phyloP scores from a whole-genome alignment of 30 jellyfish, hydroid and myxozoan species.

The Catostylus mosaicus region DNA sequence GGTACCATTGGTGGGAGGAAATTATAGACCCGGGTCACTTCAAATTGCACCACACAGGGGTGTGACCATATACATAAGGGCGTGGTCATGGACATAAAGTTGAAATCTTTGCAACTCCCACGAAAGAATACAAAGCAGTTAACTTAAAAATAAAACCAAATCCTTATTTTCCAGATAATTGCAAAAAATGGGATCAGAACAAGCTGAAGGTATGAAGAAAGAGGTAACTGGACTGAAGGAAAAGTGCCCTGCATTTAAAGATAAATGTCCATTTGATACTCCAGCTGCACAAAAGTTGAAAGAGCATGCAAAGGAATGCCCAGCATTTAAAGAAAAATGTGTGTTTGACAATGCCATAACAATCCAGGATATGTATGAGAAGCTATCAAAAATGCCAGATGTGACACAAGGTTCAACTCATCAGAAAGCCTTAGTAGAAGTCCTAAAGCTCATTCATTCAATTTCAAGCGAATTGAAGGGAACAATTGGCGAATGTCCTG shows the following conservation, averaged over 20 bases:
- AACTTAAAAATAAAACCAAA: too few species aligned
- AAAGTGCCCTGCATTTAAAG: slow-evolving; percentile 78
- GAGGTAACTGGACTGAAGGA: slow-evolving; percentile 47
- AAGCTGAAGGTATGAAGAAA: not conserved
- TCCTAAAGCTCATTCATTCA: slow-evolving; percentile 63
- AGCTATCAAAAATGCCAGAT: slow-evolving; percentile 57
- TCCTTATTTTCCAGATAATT: too few species aligned
- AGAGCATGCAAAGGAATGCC: slow-evolving; percentile 61
- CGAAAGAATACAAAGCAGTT: too few species aligned
- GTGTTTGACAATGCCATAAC: slow-evolving; percentile 60
- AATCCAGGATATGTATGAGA: slow-evolving; percentile 57
- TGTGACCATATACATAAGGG: too few species aligned
- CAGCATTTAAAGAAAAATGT: slow-evolving; percentile 63
- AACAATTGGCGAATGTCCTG: slow-evolving; percentile 80
- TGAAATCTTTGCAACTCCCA: too few species aligned
- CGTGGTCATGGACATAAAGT: too few species aligned
- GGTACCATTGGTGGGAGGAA: too few species aligned
- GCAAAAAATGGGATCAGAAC: not conserved
- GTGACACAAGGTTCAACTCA: slow-evolving; percentile 41
- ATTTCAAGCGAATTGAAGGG: slow-evolving; percentile 67
- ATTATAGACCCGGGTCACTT: too few species aligned
- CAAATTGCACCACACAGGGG: too few species aligned
- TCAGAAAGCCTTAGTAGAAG: slow-evolving; percentile 48
- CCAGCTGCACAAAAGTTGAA: slow-evolving; percentile 44
- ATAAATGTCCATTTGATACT: slow-evolving; percentile 75